These are phyloP conservation scores for Platichthys flesus DNA, from an alignment of 2,113 vertebrate genomes.

Conservation along the genomic window DNA sequence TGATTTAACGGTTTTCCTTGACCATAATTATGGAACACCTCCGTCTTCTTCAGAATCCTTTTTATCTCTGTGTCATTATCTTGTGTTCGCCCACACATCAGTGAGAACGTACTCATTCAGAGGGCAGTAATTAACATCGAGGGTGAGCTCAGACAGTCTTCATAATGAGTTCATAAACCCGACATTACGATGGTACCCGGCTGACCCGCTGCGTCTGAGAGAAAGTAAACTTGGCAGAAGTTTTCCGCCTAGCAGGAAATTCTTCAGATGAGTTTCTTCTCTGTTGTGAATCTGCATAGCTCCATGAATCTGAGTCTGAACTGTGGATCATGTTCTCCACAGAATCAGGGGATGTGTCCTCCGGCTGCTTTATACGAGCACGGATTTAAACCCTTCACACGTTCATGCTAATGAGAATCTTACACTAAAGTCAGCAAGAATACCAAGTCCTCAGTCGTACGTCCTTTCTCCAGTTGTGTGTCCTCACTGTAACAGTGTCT, in stretches of 20 bases:
- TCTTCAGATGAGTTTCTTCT: neutral
- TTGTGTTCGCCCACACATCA: neutral
- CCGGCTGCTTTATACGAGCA: too few relatives aligned
- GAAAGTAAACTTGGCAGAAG: neutral
- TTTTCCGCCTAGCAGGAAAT: neutral
- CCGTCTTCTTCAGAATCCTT: neutral
- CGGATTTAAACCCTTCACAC: too few relatives aligned
- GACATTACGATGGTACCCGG: neutral
- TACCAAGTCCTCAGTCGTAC: too few relatives aligned
- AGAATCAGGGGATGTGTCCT: too few relatives aligned
- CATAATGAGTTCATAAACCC: constrained; percentile 17
- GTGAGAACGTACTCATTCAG: neutral
- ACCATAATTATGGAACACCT: too few relatives aligned
- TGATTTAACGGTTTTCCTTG: too few relatives aligned
- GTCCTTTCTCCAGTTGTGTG: too few relatives aligned
- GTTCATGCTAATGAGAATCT: too few relatives aligned
- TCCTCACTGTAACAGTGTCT: too few relatives aligned
- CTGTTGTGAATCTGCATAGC: too few relatives aligned
- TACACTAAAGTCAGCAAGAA: too few relatives aligned
- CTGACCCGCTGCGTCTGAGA: neutral
- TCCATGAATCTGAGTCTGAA: neutral
- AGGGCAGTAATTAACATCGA: constrained; percentile 13
- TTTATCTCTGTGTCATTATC: constrained; percentile 4
- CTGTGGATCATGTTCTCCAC: neutral
- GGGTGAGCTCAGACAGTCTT: neutral